These are phyloP conservation scores for Ciconia maguari DNA, from an alignment of 2,113 vertebrate species.

Conservation along the genomic window DNA sequence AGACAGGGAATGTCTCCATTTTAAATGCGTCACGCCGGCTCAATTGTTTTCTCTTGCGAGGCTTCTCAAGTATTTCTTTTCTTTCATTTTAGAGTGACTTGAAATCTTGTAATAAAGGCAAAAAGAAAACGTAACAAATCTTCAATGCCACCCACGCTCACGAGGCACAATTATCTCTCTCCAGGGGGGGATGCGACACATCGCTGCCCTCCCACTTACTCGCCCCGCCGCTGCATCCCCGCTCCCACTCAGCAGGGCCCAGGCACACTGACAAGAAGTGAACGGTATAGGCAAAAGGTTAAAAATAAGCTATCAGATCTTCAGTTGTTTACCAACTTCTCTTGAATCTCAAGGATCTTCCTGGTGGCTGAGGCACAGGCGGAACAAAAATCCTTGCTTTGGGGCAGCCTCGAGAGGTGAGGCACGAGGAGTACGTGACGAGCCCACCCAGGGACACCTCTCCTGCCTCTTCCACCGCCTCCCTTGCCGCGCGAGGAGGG, in stretches of 20 bases:
- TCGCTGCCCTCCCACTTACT: not conserved
- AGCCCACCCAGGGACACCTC: not conserved
- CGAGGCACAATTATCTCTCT: not conserved
- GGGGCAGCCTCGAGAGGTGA: not conserved
- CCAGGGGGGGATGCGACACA: not conserved
- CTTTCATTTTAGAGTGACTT: not conserved
- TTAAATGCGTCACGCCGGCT: not conserved
- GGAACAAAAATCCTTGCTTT: not conserved
- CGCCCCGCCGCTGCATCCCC: fast-evolving
- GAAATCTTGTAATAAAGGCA: not conserved
- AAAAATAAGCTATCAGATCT: constrained; percentile 1
- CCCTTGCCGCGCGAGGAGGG: not conserved
- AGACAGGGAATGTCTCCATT: not conserved
- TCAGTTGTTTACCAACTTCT: constrained; percentile 26
- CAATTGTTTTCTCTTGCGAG: not conserved
- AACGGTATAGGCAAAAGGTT: not conserved
- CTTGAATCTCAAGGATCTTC: constrained; percentile 28
- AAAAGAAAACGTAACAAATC: not conserved
- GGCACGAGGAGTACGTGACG: not conserved
- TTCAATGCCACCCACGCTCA: not conserved
- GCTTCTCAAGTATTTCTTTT: not conserved
- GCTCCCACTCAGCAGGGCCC: not conserved
- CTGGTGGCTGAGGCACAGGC: not conserved
- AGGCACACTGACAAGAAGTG: fast-evolving
- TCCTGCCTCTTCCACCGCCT: not conserved